Base-by-base conservation (phyloP, 2,888 invertebrate genomes). In the Limnephilus lunatus region DNA sequence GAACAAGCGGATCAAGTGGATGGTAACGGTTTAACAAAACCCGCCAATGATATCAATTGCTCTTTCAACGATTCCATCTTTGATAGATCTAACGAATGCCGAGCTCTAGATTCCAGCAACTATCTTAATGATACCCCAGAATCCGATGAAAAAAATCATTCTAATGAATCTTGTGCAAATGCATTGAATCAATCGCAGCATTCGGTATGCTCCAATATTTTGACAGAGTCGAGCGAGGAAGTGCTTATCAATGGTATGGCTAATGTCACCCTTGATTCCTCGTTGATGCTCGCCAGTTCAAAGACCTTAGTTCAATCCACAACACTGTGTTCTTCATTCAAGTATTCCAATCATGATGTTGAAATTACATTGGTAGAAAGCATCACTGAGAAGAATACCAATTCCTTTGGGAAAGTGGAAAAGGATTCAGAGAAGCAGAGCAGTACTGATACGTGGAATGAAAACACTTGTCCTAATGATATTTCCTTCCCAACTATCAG, bases 401-500 rank as follows among this genome's bases (percentile, higher is more conserved):
- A 95, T 3, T 94, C 94, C 0, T 90, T 91, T 25, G 89, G 85
- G 15, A 92, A 92, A 92, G 12, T 44, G 15, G 88, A 80, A 80
- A 89, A 89, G 80, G 80, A 80, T 89, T 81, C 68, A 5, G 91
- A 83, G n/a, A 93, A 92, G 31, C 93, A 94, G 30, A 94, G 91
- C 25, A 94, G 94, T 90, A 96, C 96, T 31, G 98, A 98, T 94
- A 98, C 98, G 0, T 98, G 98, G 98, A 98, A 98, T 94, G 98
- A 98, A 91, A 97, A 98, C 94, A 97, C 97, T 0, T 97, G 97
- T 90, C 97, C 97, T 0, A 98, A 98, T 94, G 98, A 98, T 94
- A 96, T 98, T 68, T 98, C 98, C 0, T 98, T 98, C 95, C 98
- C 98, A 0, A 98, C 98, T 89, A 97, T 98, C 91, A 98, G 98